These are phyloP conservation scores for Fundulus diaphanus DNA, from an alignment of 2,797 vertebrate species.

Conservation along the genomic window DNA sequence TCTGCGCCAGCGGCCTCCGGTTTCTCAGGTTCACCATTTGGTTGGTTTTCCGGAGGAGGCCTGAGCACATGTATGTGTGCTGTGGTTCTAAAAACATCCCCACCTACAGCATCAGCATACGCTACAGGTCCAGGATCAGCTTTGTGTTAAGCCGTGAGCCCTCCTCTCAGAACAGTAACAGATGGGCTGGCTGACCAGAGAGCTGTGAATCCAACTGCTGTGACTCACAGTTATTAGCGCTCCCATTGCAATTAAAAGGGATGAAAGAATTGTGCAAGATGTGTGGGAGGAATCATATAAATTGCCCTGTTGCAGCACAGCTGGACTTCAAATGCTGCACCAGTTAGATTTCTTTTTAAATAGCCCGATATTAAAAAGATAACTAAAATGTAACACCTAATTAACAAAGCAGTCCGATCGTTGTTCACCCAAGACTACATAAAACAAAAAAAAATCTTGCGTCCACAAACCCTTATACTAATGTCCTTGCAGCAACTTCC, in stretches of 20 bases:
- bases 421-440: background rate
- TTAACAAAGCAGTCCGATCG: background rate
- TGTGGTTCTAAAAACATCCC: conserved; percentile 19
- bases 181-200: conserved; percentile 53
- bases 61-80: conserved; percentile 9
- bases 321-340: conserved; percentile 32
- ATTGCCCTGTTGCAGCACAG: conserved; percentile 35
- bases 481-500: background rate
- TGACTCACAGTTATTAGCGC: conserved; percentile 57
- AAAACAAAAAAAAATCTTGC: conserved; percentile 12
- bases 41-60: conserved; percentile 18
- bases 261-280: conserved; percentile 48
- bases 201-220: conserved; percentile 50
- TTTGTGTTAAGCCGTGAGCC: conserved; percentile 29
- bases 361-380: background rate
- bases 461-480: conserved; percentile 13
- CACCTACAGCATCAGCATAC: conserved; percentile 48
- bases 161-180: conserved; percentile 51
- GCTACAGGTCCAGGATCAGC: conserved; percentile 51
- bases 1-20: background rate
- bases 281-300: conserved; percentile 59
- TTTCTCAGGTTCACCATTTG: conserved; percentile 1
- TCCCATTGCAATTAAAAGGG: conserved; percentile 52
- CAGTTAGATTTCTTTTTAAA: conserved; percentile 6
- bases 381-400: background rate